Percentiles rank a stretch among this genome's conserved stretches.
Conservation (phyloP, 2,113 vertebrate genomes). For the Nannospalax galili region DNA sequence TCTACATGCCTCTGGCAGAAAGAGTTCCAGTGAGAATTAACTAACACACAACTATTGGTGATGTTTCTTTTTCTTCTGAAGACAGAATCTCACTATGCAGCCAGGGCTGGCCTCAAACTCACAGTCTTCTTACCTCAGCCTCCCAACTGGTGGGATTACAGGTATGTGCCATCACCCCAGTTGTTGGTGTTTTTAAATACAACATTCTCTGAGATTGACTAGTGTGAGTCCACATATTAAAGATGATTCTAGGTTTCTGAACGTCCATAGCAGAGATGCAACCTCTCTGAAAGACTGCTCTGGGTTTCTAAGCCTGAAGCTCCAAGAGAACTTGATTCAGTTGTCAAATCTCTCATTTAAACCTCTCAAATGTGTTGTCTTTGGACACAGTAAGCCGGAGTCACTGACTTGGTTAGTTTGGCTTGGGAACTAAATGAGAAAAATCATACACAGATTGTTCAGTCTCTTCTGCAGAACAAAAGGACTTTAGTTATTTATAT, state of each 20-base stretch:
- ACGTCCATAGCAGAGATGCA: neutral
- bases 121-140: neutral
- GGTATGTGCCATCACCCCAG: neutral
- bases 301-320: slow-evolving; percentile 23
- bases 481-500: slow-evolving; percentile 68
- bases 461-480: slow-evolving; percentile 63
- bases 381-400: slow-evolving; percentile 17
- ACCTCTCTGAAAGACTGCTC: neutral
- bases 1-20: neutral
- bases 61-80: neutral
- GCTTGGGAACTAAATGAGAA: slow-evolving; percentile 56
- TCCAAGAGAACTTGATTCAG: neutral
- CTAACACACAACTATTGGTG: neutral
- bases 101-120: neutral
- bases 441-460: slow-evolving; percentile 16
- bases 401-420: slow-evolving; percentile 61
- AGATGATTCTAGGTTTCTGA: slow-evolving; percentile 2
- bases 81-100: neutral
- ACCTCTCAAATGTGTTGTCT: slow-evolving; percentile 34
- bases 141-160: neutral
- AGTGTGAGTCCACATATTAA: neutral
- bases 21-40: neutral
- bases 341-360: slow-evolving; percentile 43
- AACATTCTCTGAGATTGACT: neutral
- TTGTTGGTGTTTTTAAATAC: neutral